phyloP scores from a whole-genome alignment of 1,140 invertebrate species.

The Drosophila nasuta region DNA sequence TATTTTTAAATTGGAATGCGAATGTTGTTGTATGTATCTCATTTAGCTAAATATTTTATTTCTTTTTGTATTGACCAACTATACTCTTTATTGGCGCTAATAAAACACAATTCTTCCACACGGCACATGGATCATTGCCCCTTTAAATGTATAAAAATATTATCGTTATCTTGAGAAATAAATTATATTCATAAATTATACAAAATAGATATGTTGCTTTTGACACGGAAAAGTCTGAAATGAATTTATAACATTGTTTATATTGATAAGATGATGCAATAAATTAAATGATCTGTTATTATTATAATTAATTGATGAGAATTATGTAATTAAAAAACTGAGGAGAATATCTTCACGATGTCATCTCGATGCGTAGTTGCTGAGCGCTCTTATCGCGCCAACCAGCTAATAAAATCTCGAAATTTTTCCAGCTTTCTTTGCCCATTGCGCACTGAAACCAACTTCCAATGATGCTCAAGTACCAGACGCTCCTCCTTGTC shows the following conservation, averaged over 20 bases:
- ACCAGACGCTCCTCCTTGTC: conserved; percentile 55
- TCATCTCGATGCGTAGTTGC: background rate
- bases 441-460: conserved; percentile 42
- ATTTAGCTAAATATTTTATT: background rate
- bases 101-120: background rate
- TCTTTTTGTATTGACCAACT: background rate
- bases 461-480: conserved; percentile 51
- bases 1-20: background rate
- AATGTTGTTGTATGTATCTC: background rate
- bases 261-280: background rate
- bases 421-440: conserved; percentile 52
- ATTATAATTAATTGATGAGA: background rate
- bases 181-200: conserved; percentile 1
- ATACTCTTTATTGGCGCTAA: background rate
- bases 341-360: background rate
- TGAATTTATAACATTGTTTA: background rate
- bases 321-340: background rate
- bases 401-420: conserved; percentile 58
- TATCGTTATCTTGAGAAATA: background rate
- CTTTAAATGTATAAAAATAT: background rate
- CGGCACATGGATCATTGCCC: no score
- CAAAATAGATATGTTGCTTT: background rate
- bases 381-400: conserved; percentile 38
- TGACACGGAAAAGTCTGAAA: background rate
- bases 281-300: background rate